Conservation (phyloP, 2,888 invertebrate species). For the Drosophila eohydei region DNA sequence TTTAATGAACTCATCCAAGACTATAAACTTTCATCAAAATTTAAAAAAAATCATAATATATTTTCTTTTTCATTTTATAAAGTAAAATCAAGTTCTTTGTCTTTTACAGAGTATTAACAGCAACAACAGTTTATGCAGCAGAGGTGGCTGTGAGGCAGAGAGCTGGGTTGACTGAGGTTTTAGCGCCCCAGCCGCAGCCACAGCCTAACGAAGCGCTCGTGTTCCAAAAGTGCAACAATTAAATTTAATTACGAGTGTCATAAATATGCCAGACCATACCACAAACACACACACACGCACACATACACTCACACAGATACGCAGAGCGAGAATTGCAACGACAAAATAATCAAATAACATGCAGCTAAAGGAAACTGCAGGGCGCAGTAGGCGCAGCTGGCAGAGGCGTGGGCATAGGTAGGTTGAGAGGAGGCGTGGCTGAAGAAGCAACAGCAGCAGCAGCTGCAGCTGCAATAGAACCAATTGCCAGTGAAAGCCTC, state of each 20-base stretch:
- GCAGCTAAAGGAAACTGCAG: slow-evolving; percentile 20
- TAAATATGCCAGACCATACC: slow-evolving; percentile 74
- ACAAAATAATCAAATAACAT: slow-evolving; percentile 78
- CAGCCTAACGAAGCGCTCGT: slow-evolving; percentile 62
- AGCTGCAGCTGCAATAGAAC: slow-evolving; percentile 14
- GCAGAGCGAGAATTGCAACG: slow-evolving; percentile 45
- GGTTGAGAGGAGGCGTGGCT: not conserved
- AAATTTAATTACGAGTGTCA: slow-evolving; percentile 80
- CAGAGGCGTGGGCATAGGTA: too few relatives aligned
- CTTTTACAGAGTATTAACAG: slow-evolving; percentile 24
- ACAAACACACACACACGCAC: slow-evolving; percentile 25
- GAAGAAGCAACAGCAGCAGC: not conserved
- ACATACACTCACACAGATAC: slow-evolving; percentile 8
- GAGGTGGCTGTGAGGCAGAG: slow-evolving; percentile 33
- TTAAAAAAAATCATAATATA: not conserved
- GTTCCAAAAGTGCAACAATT: slow-evolving; percentile 77
- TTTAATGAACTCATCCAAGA: too few relatives aligned
- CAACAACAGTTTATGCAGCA: slow-evolving; percentile 21
- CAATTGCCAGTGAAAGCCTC: slow-evolving; percentile 48
- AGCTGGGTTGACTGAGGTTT: slow-evolving; percentile 35
- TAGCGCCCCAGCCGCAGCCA: slow-evolving; percentile 54
- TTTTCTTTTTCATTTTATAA: too few relatives aligned
- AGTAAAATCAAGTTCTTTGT: not conserved
- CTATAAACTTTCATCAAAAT: not conserved
- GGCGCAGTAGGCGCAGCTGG: slow-evolving; percentile 2